phyloP scores from a whole-genome alignment of 2,797 vertebrate species.

The Rhynchotus rufescens region DNA sequence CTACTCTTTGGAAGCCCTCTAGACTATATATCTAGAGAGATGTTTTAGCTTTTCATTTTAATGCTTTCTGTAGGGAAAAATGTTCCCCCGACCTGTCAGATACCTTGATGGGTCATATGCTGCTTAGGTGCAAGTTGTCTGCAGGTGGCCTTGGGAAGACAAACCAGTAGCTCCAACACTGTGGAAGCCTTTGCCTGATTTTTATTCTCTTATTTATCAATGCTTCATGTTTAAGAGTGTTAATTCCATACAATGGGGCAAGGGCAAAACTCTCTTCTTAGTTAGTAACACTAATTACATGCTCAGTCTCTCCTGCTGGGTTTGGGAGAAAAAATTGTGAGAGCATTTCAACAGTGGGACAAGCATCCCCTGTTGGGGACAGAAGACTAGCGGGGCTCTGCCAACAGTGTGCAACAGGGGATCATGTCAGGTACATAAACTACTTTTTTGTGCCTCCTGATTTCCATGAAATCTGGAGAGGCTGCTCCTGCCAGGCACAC shows the following conservation, averaged over 20 bases:
- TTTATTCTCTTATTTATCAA: not conserved
- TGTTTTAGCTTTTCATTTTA: not conserved
- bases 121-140: not conserved
- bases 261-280: not conserved
- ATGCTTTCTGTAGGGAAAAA: not conserved
- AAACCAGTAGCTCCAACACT: not conserved
- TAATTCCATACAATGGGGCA: not conserved
- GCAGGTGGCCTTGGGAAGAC: not conserved
- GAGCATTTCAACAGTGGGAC: not conserved
- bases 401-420: not conserved
- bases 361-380: not conserved
- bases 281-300: not conserved
- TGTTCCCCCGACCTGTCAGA: not conserved
- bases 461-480: slow-evolving; percentile 12
- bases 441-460: slow-evolving; percentile 2
- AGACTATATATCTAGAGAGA: not conserved
- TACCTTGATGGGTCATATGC: not conserved
- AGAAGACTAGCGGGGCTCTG: not conserved
- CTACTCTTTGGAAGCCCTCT: not conserved
- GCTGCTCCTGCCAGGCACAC: not conserved
- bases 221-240: not conserved
- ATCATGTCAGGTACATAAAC: fast-evolving
- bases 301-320: not conserved
- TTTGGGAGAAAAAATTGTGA: not conserved
- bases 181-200: not conserved